phyloP scores from a whole-genome alignment of 2,113 vertebrate genomes.

The Oryzias javanicus region DNA sequence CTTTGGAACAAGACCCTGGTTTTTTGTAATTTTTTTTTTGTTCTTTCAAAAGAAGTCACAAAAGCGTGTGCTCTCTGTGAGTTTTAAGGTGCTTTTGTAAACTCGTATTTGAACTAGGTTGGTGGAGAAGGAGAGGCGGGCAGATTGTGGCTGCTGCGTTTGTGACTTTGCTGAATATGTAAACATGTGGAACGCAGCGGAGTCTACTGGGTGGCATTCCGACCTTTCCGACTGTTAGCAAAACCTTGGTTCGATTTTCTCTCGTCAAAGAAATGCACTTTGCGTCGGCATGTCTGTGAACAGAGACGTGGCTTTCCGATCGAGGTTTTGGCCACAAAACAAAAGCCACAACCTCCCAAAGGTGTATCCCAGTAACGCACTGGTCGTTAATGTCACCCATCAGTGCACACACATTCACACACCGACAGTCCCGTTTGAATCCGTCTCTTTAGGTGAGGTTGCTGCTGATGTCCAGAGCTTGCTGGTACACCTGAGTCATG shows the following conservation, averaged over 20 bases:
- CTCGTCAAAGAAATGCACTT: constrained; percentile 49
- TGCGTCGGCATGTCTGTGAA: constrained; percentile 40
- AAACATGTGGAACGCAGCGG: constrained; percentile 79
- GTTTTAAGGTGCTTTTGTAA: constrained; percentile 82
- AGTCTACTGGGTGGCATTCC: constrained; percentile 67
- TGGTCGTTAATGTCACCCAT: constrained; percentile 72
- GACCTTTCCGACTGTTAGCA: constrained; percentile 41
- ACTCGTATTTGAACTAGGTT: constrained; percentile 65
- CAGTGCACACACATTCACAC: constrained; percentile 16
- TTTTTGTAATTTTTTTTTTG: constrained; percentile 45
- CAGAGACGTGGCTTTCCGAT: constrained; percentile 48
- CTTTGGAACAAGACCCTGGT: constrained; percentile 80
- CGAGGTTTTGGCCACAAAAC: constrained; percentile 41
- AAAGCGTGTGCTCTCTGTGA: constrained; percentile 76
- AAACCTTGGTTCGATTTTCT: constrained; percentile 43
- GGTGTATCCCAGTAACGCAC: constrained; percentile 75
- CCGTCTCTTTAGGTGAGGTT: constrained; percentile 77
- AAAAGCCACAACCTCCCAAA: constrained; percentile 50
- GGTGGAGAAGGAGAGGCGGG: constrained; percentile 54
- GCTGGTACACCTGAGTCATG: constrained; percentile 98
- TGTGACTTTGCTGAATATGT: constrained; percentile 78
- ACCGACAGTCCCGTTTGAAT: constrained; percentile 13
- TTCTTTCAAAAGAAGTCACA: constrained; percentile 71
- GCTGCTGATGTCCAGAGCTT: constrained; percentile 94
- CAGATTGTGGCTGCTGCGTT: constrained; percentile 64